phyloP scores from a whole-genome alignment of 2,113 vertebrate species.

The Chrysochloris asiatica region DNA sequence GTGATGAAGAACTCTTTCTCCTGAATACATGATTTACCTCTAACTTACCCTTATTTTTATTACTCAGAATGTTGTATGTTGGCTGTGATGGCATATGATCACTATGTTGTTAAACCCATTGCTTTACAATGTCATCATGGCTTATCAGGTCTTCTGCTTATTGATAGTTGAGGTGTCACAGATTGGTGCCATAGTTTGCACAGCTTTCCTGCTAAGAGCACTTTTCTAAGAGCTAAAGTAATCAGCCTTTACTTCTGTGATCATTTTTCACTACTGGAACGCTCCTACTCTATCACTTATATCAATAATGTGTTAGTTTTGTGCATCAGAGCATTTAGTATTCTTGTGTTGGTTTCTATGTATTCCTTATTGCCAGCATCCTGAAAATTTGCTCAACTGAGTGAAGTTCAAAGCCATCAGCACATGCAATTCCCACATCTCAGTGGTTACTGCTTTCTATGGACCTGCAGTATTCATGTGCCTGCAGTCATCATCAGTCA shows the following conservation, averaged over 20 bases:
- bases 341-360: constrained; percentile 27
- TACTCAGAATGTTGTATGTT: constrained; percentile 29
- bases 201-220: constrained; percentile 56
- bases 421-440: constrained; percentile 57
- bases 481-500: constrained; percentile 1
- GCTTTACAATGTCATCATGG: constrained; percentile 41
- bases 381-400: constrained; percentile 19
- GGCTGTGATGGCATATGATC: constrained; percentile 48
- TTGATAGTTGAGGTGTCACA: background rate
- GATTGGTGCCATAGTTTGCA: constrained; percentile 68
- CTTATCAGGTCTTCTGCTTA: background rate
- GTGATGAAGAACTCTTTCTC: constrained; percentile 65
- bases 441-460: background rate
- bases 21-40: constrained; percentile 78
- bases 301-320: constrained; percentile 53
- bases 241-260: constrained; percentile 80
- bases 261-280: constrained; percentile 64
- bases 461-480: constrained; percentile 49
- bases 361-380: constrained; percentile 16
- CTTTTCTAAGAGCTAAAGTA: constrained; percentile 60
- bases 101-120: constrained; percentile 19
- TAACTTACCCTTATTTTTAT: constrained; percentile 45
- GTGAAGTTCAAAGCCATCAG: constrained; percentile 62
- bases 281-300: constrained; percentile 8
- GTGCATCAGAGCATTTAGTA: constrained; percentile 42